These are phyloP conservation scores for Colletes collaris DNA, from an alignment of 2,888 invertebrate species.

Conservation along the genomic window DNA sequence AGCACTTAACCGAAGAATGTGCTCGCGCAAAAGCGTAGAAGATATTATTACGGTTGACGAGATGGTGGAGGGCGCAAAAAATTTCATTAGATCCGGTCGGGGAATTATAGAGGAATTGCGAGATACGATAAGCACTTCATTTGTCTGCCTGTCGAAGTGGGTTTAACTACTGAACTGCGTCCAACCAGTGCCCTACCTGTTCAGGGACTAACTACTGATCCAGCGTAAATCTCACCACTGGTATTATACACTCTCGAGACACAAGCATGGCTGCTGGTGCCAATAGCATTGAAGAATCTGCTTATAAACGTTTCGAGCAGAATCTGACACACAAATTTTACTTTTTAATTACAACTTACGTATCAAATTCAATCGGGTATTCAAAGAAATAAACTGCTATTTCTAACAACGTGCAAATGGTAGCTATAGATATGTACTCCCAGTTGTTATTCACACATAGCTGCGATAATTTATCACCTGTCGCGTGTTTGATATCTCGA, in stretches of 20 bases:
- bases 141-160: constrained; percentile 47
- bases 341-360: too few species aligned
- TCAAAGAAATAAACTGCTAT: too few species aligned
- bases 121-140: constrained; percentile 51
- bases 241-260: background rate
- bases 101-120: constrained; percentile 34
- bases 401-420: too few species aligned
- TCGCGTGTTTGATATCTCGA: too few species aligned
- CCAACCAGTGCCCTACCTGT: constrained; percentile 2
- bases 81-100: constrained; percentile 33
- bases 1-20: constrained; percentile 23
- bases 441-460: too few species aligned
- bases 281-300: too few species aligned
- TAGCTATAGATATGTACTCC: too few species aligned
- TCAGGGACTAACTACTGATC: constrained; percentile 37
- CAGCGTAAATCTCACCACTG: background rate
- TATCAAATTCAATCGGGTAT: too few species aligned
- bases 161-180: constrained; percentile 27
- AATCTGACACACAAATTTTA: too few species aligned
- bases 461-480: too few species aligned
- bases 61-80: constrained; percentile 33
- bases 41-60: constrained; percentile 37
- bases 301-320: too few species aligned
- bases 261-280: background rate
- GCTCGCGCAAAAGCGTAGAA: constrained; percentile 7